A percentile compares a stretch with the other conserved stretches of the same genome.
Evolutionary conservation across 2,797 vertebrate genomes (phyloP).

Genomic region (Moxostoma hubbsi): DNA sequence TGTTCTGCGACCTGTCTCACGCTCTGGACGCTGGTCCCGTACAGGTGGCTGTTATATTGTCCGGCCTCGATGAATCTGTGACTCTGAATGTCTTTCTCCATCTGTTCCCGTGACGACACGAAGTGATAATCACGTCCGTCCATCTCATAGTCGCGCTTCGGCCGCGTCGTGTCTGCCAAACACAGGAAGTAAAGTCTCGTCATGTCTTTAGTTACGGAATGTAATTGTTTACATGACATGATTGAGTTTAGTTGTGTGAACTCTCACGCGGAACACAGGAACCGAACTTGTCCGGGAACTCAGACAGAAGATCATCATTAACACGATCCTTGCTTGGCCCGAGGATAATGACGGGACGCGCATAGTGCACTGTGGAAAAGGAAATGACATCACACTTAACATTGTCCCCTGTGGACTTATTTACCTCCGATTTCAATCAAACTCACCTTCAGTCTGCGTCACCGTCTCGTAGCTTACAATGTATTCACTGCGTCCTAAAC

Average conservation of each 20-base stretch:
- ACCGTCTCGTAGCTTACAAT: conserved; percentile 88
- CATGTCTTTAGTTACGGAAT: neutral
- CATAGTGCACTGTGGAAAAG: conserved; percentile 82
- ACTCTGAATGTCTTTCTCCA: conserved; percentile 91
- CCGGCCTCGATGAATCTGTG: conserved; percentile 93
- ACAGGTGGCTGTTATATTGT: conserved; percentile 62
- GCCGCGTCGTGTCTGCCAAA: conserved; percentile 84
- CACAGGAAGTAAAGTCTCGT: neutral
- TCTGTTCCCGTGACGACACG: conserved; percentile 88
- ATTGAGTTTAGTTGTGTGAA: neutral
- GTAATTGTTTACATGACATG: neutral
- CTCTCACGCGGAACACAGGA: conserved; percentile 84
- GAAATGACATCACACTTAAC: conserved; percentile 5
- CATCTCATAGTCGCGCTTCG: conserved; percentile 87
- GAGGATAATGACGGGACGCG: conserved; percentile 89
- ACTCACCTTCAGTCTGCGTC: conserved; percentile 86
- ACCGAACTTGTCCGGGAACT: conserved; percentile 73
- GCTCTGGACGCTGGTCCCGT: conserved; percentile 58
- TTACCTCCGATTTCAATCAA: too few relatives aligned
- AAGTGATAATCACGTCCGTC: conserved; percentile 92
- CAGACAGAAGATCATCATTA: conserved; percentile 89
- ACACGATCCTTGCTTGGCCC: conserved; percentile 90
- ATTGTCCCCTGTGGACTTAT: too few relatives aligned
- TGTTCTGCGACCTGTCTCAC: conserved; percentile 79
- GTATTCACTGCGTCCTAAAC: conserved; percentile 80